Percentiles rank a stretch among this genome's conserved stretches.
phyloP scores from a whole-genome alignment of 2,113 vertebrate genomes.

The Etheostoma cragini region DNA sequence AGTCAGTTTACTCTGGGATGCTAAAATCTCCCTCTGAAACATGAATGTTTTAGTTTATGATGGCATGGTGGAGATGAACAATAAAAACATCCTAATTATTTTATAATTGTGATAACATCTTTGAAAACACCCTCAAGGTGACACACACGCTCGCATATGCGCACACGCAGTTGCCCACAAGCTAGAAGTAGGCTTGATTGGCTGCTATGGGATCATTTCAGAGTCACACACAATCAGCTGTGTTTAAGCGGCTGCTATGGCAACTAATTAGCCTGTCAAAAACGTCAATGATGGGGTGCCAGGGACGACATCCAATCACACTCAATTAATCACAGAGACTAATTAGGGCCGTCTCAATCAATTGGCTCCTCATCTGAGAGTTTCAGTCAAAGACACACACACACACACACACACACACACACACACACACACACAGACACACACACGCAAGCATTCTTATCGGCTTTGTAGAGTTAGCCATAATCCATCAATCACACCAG shows the following conservation, averaged over 20 bases:
- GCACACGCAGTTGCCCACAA: not conserved
- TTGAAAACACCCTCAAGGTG: not conserved
- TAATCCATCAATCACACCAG: conserved; percentile 42
- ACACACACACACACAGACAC: conserved; percentile 5
- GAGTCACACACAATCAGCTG: conserved; percentile 64
- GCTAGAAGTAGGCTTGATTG: conserved; percentile 27
- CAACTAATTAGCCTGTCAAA: conserved; percentile 79
- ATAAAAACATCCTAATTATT: conserved; percentile 10
- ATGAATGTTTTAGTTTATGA: not conserved
- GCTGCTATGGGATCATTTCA: conserved; percentile 52
- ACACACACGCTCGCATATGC: conserved; percentile 13
- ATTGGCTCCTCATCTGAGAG: conserved; percentile 66
- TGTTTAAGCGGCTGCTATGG: conserved; percentile 67
- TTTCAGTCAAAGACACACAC: conserved; percentile 61
- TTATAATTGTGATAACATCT: not conserved
- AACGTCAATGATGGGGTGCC: conserved; percentile 57
- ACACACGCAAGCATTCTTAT: conserved; percentile 8
- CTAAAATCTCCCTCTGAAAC: not conserved
- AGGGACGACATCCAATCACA: conserved; percentile 68
- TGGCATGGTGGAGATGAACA: not conserved
- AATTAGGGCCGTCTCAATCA: conserved; percentile 80
- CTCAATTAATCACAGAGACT: conserved; percentile 72
- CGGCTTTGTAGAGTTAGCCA: conserved; percentile 24
- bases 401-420: conserved; percentile 7
- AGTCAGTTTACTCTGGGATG: not conserved